These are phyloP conservation scores for Drosophila pectinifera DNA, from an alignment of 1,140 invertebrate species.

Conservation along the genomic window DNA sequence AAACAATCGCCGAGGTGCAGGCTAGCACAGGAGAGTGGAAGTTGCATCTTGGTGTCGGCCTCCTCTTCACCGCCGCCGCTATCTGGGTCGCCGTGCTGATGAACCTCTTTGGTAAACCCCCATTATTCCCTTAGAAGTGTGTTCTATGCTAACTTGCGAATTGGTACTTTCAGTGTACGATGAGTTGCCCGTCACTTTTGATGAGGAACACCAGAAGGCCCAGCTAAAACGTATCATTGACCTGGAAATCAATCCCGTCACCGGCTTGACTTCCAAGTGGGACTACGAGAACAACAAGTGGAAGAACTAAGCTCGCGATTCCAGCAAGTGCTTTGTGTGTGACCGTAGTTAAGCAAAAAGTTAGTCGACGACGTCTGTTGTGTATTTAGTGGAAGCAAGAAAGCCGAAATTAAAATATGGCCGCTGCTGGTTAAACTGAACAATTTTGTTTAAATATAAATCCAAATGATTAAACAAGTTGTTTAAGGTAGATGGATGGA, in stretches of 20 bases:
- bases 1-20: slow-evolving; percentile 95
- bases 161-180: slow-evolving; percentile 88
- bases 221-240: slow-evolving; percentile 93
- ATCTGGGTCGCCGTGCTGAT: slow-evolving; percentile 90
- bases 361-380: slow-evolving; percentile 63
- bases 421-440: slow-evolving; percentile 58
- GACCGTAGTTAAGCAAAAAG: slow-evolving; percentile 71
- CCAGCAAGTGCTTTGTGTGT: slow-evolving; percentile 76
- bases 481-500: neutral
- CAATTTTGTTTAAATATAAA: too few species aligned
- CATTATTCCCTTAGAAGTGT: neutral
- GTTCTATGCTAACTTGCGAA: neutral
- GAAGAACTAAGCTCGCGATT: slow-evolving; percentile 85
- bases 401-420: slow-evolving; percentile 77
- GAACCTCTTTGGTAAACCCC: slow-evolving; percentile 89
- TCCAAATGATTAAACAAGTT: neutral
- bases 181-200: slow-evolving; percentile 90
- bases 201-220: slow-evolving; percentile 90
- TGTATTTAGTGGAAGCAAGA: slow-evolving; percentile 70
- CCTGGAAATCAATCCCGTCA: slow-evolving; percentile 91
- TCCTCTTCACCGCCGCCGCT: slow-evolving; percentile 87
- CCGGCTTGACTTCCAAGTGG: slow-evolving; percentile 90
- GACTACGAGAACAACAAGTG: slow-evolving; percentile 90
- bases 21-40: slow-evolving; percentile 97
- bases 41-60: slow-evolving; percentile 87